Evolutionary conservation across 2,888 invertebrate species (phyloP).

Genomic region (Corbicula japonica): DNA sequence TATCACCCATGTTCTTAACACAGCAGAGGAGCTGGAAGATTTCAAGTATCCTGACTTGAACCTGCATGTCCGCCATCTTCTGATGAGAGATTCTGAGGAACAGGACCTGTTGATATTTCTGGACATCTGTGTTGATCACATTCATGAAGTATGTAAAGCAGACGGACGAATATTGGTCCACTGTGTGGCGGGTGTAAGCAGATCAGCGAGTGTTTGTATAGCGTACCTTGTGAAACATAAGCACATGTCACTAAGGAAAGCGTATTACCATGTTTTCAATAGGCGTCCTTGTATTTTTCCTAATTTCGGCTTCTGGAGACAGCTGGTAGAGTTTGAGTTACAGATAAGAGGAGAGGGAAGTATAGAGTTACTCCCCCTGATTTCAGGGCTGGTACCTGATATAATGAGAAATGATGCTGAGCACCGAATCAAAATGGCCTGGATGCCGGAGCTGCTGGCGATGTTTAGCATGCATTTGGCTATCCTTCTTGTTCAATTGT

Average conservation of each 20-base stretch:
- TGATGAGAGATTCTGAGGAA: slow-evolving; percentile 72
- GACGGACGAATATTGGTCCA: slow-evolving; percentile 74
- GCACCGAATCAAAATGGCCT: slow-evolving; percentile 63
- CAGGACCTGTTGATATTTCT: slow-evolving; percentile 68
- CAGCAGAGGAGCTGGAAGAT: slow-evolving; percentile 71
- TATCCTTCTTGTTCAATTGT: slow-evolving; percentile 63
- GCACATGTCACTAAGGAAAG: slow-evolving; percentile 64
- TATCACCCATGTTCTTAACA: slow-evolving; percentile 75
- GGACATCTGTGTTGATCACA: slow-evolving; percentile 73
- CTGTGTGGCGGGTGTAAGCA: slow-evolving; percentile 77
- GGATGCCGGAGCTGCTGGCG: slow-evolving; percentile 68
- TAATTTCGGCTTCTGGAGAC: slow-evolving; percentile 76
- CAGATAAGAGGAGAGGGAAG: slow-evolving; percentile 61
- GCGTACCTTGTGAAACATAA: slow-evolving; percentile 75
- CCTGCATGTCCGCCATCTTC: slow-evolving; percentile 47
- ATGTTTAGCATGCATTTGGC: slow-evolving; percentile 64
- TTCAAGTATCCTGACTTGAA: slow-evolving; percentile 64
- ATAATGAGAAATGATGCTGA: slow-evolving; percentile 62
- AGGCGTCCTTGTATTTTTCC: slow-evolving; percentile 71
- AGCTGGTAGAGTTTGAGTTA: slow-evolving; percentile 71
- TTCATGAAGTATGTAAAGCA: slow-evolving; percentile 56
- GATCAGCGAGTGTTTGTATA: slow-evolving; percentile 78
- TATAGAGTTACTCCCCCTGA: slow-evolving; percentile 73
- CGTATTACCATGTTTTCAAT: slow-evolving; percentile 70
- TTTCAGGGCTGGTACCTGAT: slow-evolving; percentile 68